Base-by-base conservation (phyloP, 2,113 vertebrate species). In the Penelope pileata region DNA sequence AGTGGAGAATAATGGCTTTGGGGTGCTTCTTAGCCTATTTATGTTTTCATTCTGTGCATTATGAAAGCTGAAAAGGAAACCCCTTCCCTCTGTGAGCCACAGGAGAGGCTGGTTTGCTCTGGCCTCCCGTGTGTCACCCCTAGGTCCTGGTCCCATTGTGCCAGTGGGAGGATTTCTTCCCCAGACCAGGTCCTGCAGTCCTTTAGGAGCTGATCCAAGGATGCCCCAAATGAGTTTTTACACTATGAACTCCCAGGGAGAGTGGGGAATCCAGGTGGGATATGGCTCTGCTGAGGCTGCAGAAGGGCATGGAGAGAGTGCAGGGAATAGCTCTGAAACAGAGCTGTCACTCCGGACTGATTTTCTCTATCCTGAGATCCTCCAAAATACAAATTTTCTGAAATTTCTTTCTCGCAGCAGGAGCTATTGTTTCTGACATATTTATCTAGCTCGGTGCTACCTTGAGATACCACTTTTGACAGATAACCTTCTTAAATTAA, bases 401-500 rank as follows among this genome's bases (percentile, higher is more conserved):
- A 93, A 60, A 88, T 93, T 96, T 95, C 64, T 78, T 96, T 91
- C 81, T 90, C 92, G 53, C 89, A 93, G 86, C 81, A 90, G 89
- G 81, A 92, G 26, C 74, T 94, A 94, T 93, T 96, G 79, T 95
- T 94, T 94, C 94, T 96, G 96, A 92, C 93, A 89, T 93, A 94
- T 95, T 93, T 87, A 83, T 95, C 64, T 47, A 96, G 47, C 48
- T 96, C 91, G 56, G 16, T 76, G 85, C 48, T 94, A 94, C 95
- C 93, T 94, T 68, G 76, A 94, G 92, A 66, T 94, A 96, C 67
- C 5, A 12, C 54, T 90, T 96, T 76, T 96, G 96, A 92, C 93
- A 94, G 87, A 94, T 91, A 89, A 91, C 91, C 96, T 94, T 97
- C 95, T 92, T 95, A 89, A 96, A 97, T 96, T 95, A 97, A 96